Conservation (phyloP, 2,888 invertebrate genomes). For the Hoplodrina ambigua region DNA sequence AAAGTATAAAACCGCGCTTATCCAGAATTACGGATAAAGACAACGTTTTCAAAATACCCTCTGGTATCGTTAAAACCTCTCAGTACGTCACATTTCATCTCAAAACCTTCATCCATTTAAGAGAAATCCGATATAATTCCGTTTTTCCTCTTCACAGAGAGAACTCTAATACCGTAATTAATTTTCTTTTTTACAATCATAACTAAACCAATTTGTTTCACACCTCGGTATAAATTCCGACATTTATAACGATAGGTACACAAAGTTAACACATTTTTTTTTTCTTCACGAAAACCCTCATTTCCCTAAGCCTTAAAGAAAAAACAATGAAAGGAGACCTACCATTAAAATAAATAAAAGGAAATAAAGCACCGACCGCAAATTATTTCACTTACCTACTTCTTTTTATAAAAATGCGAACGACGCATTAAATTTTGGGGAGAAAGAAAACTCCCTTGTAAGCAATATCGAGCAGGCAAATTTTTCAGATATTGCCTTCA, state of each 20-base stretch:
- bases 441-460: conserved; percentile 91
- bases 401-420: conserved; percentile 90
- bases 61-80: conserved; percentile 31
- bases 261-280: conserved; percentile 82
- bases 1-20: neutral
- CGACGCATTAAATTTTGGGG: conserved; percentile 91
- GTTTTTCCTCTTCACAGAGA: conserved; percentile 50
- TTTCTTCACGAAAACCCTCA: conserved; percentile 77
- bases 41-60: neutral
- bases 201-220: conserved; percentile 81
- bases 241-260: conserved; percentile 80
- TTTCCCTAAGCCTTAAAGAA: conserved; percentile 82
- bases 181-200: conserved; percentile 77
- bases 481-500: conserved; percentile 91
- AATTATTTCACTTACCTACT: conserved; percentile 90
- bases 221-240: conserved; percentile 76
- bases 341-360: conserved; percentile 90
- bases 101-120: conserved; percentile 55
- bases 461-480: conserved; percentile 91
- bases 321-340: conserved; percentile 87
- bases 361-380: conserved; percentile 89
- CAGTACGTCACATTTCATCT: conserved; percentile 40
- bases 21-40: neutral
- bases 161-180: conserved; percentile 70
- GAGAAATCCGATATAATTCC: conserved; percentile 56